Conservation (phyloP, 2,888 invertebrate genomes). For the Drosophila dives region DNA sequence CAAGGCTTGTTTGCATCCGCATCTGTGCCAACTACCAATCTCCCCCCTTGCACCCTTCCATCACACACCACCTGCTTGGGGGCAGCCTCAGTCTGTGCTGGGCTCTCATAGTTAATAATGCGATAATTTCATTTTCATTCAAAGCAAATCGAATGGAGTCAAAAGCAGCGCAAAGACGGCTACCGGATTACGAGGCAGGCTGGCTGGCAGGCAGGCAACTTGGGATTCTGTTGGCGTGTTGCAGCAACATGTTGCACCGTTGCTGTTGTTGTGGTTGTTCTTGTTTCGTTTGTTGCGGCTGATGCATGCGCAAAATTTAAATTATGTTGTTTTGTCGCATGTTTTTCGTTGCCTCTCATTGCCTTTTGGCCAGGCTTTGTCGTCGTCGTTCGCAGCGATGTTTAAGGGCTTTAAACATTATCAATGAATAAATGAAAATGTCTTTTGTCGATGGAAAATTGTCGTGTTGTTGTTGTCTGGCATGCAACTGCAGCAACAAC, state of each 20-base stretch:
- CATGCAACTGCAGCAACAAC: constrained; percentile 58
- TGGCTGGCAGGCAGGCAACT: constrained; percentile 15
- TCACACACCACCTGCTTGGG: constrained; percentile 1
- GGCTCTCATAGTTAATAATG: constrained; percentile 77
- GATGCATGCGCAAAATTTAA: constrained; percentile 81
- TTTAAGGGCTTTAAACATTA: constrained; percentile 67
- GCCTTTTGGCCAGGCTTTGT: constrained; percentile 59
- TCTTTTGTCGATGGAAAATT: constrained; percentile 75
- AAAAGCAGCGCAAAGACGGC: constrained; percentile 41
- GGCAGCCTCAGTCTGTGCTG: constrained; percentile 12
- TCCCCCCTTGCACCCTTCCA: neutral
- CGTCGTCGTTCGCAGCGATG: constrained; percentile 32
- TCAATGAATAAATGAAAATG: constrained; percentile 83
- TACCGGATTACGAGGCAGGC: constrained; percentile 69
- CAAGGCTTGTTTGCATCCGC: constrained; percentile 63
- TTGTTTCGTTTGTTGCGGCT: constrained; percentile 23
- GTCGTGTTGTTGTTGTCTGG: constrained; percentile 59
- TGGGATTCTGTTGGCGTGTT: constrained; percentile 64
- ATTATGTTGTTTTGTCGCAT: constrained; percentile 83
- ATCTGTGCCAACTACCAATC: constrained; percentile 12
- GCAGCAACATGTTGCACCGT: constrained; percentile 75
- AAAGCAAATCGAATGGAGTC: constrained; percentile 75
- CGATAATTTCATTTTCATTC: constrained; percentile 82
- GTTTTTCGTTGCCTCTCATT: constrained; percentile 65
- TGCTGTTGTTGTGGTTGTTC: constrained; percentile 18